Conservation (phyloP, 2,888 invertebrate genomes). For the Falcaria lacertinaria region DNA sequence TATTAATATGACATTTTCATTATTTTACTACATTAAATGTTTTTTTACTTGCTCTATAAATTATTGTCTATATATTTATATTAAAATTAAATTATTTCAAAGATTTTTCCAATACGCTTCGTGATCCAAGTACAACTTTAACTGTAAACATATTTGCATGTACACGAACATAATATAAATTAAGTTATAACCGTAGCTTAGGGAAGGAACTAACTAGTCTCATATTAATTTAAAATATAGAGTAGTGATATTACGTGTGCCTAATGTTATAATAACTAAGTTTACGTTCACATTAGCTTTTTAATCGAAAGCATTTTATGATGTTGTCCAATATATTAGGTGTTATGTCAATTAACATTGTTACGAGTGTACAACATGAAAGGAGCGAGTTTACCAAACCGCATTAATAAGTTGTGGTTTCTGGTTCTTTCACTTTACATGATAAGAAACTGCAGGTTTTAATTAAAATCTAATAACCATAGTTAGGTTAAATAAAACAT, state of each 20-base stretch:
- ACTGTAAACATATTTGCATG: slow-evolving; percentile 42
- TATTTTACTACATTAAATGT: slow-evolving; percentile 15
- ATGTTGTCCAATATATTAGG: slow-evolving; percentile 3
- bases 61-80: slow-evolving; percentile 2
- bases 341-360: neutral
- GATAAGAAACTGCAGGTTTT: neutral
- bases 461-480: too few relatives aligned
- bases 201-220: slow-evolving; percentile 77
- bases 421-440: neutral
- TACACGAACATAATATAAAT: slow-evolving; percentile 38
- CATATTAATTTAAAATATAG: slow-evolving; percentile 72
- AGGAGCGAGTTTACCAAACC: neutral
- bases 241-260: slow-evolving; percentile 72
- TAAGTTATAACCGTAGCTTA: slow-evolving; percentile 65
- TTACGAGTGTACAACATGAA: neutral
- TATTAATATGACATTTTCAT: slow-evolving; percentile 13
- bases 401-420: neutral
- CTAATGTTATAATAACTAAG: slow-evolving; percentile 52
- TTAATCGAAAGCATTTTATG: slow-evolving; percentile 23
- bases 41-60: slow-evolving; percentile 8
- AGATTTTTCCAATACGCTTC: slow-evolving; percentile 63
- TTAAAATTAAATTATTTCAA: slow-evolving; percentile 35
- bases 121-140: slow-evolving; percentile 74
- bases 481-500: too few relatives aligned
- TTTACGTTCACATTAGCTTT: slow-evolving; percentile 16